Conservation (phyloP, 2,888 invertebrate genomes). For the Meloe dianella region DNA sequence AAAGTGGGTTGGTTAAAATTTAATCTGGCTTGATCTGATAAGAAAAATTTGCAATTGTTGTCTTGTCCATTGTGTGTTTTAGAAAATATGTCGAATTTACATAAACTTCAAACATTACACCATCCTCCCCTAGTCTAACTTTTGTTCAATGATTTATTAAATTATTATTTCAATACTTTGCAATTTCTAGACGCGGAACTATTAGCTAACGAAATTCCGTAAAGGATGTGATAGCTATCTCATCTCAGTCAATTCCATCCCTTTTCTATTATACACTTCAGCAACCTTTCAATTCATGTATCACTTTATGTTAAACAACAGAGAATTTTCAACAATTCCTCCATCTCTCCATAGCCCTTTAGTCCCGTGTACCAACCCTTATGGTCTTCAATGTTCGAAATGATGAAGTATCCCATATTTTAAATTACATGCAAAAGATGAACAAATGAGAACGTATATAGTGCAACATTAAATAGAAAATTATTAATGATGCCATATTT, state of each 20-base stretch:
- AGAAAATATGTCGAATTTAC: no score
- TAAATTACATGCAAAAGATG: constrained; percentile 50
- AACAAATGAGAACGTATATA: constrained; percentile 59
- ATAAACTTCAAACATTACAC: no score
- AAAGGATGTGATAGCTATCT: not conserved
- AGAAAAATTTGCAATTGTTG: no score
- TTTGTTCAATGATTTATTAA: no score
- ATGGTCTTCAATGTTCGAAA: constrained; percentile 21
- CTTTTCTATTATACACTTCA: not conserved
- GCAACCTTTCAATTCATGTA: not conserved
- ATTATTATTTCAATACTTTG: not conserved
- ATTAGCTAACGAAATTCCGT: not conserved
- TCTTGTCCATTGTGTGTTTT: no score
- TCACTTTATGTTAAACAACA: not conserved
- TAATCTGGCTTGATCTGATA: no score
- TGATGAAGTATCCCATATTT: constrained; percentile 50
- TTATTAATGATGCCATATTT: constrained; percentile 58
- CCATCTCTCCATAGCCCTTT: not conserved
- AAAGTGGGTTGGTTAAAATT: no score
- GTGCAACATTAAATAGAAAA: constrained; percentile 58
- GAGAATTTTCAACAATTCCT: constrained; percentile 9
- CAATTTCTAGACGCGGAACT: not conserved
- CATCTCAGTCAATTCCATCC: not conserved
- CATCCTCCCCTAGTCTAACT: no score
- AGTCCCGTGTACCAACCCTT: not conserved